A percentile compares a stretch with the other conserved stretches of the same genome.
These are phyloP conservation scores for Mayetiola destructor DNA, from an alignment of 2,888 invertebrate genomes.

Conservation along the genomic window DNA sequence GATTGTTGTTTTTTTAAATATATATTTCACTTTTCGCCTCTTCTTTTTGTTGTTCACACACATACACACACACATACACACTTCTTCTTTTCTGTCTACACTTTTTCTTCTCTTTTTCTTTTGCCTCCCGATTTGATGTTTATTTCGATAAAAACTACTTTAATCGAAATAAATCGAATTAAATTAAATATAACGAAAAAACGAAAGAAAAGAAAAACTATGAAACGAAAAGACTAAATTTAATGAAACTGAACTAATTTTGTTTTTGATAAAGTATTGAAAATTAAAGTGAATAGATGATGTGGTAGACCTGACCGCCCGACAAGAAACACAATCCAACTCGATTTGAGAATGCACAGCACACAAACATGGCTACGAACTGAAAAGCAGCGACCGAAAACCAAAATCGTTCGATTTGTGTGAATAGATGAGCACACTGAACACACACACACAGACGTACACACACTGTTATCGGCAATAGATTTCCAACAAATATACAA, in stretches of 20 bases:
- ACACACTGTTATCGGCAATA: not conserved
- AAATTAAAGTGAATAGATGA: conserved; percentile 10
- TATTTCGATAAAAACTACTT: not conserved
- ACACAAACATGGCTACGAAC: conserved; percentile 13
- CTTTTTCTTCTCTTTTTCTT: not conserved
- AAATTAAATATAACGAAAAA: not conserved
- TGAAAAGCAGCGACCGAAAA: not conserved
- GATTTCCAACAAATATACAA: not conserved
- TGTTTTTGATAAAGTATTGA: too few relatives aligned
- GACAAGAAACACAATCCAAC: conserved; percentile 13
- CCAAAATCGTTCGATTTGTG: not conserved
- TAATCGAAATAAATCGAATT: not conserved
- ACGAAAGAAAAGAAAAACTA: not conserved
- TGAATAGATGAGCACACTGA: conserved; percentile 4
- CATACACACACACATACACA: not conserved
- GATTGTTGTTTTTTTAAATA: too few relatives aligned
- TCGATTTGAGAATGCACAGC: conserved; percentile 8
- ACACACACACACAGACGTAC: too few relatives aligned
- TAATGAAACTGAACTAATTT: conserved; percentile 1
- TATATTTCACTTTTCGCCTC: too few relatives aligned
- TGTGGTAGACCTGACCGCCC: conserved; percentile 11
- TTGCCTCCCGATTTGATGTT: not conserved
- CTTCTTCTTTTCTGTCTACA: not conserved
- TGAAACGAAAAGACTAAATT: not conserved
- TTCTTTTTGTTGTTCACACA: too few relatives aligned